phyloP scores from a whole-genome alignment of 2,888 invertebrate species.

The Theodoxus fluviatilis region DNA sequence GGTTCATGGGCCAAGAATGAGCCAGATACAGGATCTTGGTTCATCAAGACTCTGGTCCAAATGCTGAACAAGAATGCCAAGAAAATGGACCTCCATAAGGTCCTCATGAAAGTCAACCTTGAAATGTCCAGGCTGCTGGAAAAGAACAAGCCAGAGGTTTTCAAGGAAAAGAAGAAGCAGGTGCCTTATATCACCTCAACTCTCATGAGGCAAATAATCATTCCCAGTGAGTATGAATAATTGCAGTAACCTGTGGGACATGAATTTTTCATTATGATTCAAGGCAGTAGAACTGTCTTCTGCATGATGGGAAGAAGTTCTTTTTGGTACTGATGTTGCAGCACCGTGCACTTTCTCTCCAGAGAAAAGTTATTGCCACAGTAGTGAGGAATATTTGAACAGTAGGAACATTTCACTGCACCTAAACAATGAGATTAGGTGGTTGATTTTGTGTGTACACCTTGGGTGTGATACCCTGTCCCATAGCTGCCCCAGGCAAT shows the following conservation, averaged over 20 bases:
- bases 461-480: too few relatives aligned
- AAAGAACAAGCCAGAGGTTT: slow-evolving; percentile 32
- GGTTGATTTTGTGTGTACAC: too few relatives aligned
- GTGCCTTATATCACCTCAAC: slow-evolving; percentile 40
- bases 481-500: too few relatives aligned
- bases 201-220: slow-evolving; percentile 41
- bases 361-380: too few relatives aligned
- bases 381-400: too few relatives aligned
- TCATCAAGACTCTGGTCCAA: slow-evolving; percentile 55
- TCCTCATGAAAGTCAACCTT: slow-evolving; percentile 58
- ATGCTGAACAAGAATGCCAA: slow-evolving; percentile 47
- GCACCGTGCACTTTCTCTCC: too few relatives aligned
- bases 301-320: too few relatives aligned
- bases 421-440: too few relatives aligned
- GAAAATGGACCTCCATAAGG: slow-evolving; percentile 43
- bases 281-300: too few relatives aligned
- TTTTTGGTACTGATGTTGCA: too few relatives aligned
- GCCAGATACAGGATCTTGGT: slow-evolving; percentile 61
- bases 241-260: not conserved
- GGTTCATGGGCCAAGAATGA: slow-evolving; percentile 60
- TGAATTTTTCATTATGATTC: not conserved
- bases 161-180: slow-evolving; percentile 36
- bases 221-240: too few relatives aligned
- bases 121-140: slow-evolving; percentile 45
- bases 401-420: too few relatives aligned